A percentile compares a stretch with the other conserved stretches of the same genome.
These are phyloP conservation scores for Paramormyrops kingsleyae DNA, from an alignment of 2,113 vertebrate species.

Conservation along the genomic window DNA sequence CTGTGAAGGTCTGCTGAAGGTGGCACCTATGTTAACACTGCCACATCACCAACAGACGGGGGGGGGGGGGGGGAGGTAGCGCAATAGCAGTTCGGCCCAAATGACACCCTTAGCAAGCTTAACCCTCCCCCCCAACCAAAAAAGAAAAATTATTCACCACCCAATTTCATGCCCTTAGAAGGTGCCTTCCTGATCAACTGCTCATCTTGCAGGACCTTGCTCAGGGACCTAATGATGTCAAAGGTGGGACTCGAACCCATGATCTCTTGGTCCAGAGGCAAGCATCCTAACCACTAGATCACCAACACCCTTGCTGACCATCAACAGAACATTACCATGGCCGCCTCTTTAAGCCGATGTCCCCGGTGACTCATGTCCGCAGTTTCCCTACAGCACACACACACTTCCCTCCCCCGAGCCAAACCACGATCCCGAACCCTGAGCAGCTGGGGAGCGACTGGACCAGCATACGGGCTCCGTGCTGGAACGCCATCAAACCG, in stretches of 20 bases:
- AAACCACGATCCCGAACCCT: neutral
- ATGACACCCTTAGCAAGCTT: neutral
- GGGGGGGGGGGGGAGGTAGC: neutral
- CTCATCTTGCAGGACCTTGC: no score
- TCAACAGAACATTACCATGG: neutral
- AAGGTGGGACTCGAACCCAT: no score
- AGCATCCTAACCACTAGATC: no score
- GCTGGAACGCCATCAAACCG: neutral
- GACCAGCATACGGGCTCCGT: neutral
- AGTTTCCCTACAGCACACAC: neutral
- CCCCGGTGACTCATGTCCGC: neutral
- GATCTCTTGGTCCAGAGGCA: no score
- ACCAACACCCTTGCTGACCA: no score
- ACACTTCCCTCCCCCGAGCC: neutral
- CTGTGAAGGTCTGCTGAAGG: neutral
- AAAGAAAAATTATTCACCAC: no score
- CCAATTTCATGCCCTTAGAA: no score
- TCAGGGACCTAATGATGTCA: no score
- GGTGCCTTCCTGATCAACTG: no score
- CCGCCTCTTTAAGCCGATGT: neutral
- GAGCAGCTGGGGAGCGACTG: constrained; percentile 26
- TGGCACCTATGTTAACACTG: neutral
- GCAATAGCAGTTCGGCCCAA: neutral
- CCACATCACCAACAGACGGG: neutral
- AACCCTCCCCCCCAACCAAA: no score